Percentiles rank a stretch among this genome's conserved stretches.
phyloP scores from a whole-genome alignment of 2,888 invertebrate species.

The Archips xylosteana region DNA sequence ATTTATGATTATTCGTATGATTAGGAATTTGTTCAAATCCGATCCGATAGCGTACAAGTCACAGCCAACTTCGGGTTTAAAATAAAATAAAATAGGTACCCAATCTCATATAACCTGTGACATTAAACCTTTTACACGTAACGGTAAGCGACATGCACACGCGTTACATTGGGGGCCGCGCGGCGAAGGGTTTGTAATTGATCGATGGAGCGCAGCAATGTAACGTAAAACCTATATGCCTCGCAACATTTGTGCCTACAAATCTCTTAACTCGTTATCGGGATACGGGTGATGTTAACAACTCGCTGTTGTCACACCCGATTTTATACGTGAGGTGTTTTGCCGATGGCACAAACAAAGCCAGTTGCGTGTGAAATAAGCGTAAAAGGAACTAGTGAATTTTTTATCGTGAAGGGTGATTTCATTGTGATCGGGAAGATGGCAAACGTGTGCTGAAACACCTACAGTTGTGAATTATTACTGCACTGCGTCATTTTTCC shows the following conservation, averaged over 20 bases:
- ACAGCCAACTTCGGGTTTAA: conserved; percentile 7
- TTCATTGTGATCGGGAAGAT: conserved; percentile 1
- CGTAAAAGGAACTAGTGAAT: background rate
- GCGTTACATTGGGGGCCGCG: background rate
- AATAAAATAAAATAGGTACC: background rate
- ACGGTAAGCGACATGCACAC: background rate
- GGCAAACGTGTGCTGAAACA: too few relatives aligned
- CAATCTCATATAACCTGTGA: background rate
- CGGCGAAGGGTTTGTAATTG: background rate
- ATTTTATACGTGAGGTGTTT: conserved; percentile 10
- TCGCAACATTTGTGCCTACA: background rate
- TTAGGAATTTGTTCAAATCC: too few relatives aligned
- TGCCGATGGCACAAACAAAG: conserved; percentile 1
- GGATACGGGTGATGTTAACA: background rate
- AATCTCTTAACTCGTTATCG: conserved; percentile 6
- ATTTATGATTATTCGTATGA: too few relatives aligned
- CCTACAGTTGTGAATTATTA: too few relatives aligned
- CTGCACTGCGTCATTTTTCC: too few relatives aligned
- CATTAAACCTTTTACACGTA: background rate
- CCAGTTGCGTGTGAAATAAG: background rate
- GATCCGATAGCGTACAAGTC: background rate
- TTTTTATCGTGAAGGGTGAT: background rate
- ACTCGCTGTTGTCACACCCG: conserved; percentile 3
- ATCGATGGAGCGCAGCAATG: background rate
- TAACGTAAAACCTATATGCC: background rate